Conservation (phyloP, 2,113 vertebrate genomes). For the Crotalus viridis region DNA sequence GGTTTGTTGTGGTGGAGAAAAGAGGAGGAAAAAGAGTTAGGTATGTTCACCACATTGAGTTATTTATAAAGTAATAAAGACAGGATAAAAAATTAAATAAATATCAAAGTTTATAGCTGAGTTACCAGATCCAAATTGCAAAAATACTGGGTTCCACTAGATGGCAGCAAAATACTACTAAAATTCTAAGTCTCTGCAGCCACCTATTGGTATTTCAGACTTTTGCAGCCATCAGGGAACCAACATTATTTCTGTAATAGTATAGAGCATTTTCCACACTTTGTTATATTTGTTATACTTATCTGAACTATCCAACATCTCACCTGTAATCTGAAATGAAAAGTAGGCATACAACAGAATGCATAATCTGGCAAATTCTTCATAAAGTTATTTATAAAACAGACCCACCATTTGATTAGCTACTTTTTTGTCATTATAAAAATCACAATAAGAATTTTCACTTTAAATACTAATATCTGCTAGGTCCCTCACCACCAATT, state of each 20-base stretch:
- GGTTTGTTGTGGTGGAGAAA: not conserved
- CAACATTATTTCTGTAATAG: not conserved
- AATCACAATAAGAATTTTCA: no score
- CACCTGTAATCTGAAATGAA: not conserved
- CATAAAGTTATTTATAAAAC: no score
- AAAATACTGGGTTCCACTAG: not conserved
- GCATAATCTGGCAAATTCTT: no score
- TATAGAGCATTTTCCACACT: not conserved
- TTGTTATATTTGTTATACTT: not conserved
- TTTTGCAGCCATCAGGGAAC: not conserved
- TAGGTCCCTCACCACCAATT: no score
- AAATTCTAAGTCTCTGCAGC: not conserved
- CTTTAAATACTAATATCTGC: no score
- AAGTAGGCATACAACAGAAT: not conserved
- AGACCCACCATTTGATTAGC: no score
- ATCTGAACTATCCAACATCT: not conserved
- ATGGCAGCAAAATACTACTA: not conserved
- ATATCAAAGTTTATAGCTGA: not conserved
- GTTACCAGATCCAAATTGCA: not conserved
- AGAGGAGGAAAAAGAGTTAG: not conserved
- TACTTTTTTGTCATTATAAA: no score
- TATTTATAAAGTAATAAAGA: not conserved
- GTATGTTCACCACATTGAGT: not conserved
- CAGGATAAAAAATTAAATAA: no score
- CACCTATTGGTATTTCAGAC: not conserved